Evolutionary conservation across 1,140 invertebrate species (phyloP), one percentile per base, ranked within the genome.

Genomic region (Apis dorsata): DNA sequence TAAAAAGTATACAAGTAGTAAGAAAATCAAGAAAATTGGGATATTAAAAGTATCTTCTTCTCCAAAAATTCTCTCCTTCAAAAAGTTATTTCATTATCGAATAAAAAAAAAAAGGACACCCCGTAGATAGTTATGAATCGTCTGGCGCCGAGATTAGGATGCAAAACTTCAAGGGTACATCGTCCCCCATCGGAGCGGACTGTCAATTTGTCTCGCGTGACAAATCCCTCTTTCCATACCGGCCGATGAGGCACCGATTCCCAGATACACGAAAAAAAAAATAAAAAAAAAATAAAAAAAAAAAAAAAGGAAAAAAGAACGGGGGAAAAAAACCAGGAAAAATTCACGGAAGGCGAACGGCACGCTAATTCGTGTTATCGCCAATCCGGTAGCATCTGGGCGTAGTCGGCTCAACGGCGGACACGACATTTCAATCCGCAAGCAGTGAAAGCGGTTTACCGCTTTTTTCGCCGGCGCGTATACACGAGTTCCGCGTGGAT

Each of bases 381-480:
- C 65, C 70, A 79, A 85, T 88, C 60, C 86, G 65, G 72, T 49
- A 75, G 82, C 66, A 78, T 79, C 65, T 73, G 85, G 66, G 71
- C 80, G 85, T 87, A 86, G 86, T 57, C 85, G 76, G 79, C 74
- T 73, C 84, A 83, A 15, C 71, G 85, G 80, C 75, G 79, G 79
- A 83, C 81, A 88, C 80, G 87, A 85, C 85, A 87, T 82, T 85
- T 85, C 88, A 89, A 89, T 88, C 87, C 84, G 84, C 84, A 83
- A 88, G 86, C 86, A 87, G 69, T 80, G 78, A 88, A 88, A 88
- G 86, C 87, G 86, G 87, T 88, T 88, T 88, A 88, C 88, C 86
- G 86, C 63, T 72, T 77, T 77, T 88, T 87, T 86, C 80, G 69
- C 62, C 79, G 71, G 63, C 86, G 78, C 79, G 79, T 85, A 81